Evolutionary conservation across 2,888 invertebrate genomes (phyloP).

Genomic region (Allygus modestus): DNA sequence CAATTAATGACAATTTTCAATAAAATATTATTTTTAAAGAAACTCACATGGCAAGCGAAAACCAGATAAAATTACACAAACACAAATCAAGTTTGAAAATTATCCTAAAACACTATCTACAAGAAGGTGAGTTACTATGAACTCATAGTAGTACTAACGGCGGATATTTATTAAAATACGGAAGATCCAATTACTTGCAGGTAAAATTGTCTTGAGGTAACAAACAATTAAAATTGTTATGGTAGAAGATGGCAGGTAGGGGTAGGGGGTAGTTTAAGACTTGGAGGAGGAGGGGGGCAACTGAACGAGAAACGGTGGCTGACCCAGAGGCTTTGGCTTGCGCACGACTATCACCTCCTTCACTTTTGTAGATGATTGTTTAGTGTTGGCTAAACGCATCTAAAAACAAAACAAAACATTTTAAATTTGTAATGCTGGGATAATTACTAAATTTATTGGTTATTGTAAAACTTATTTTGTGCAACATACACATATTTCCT

Average conservation of each 20-base stretch:
- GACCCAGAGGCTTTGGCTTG: neutral
- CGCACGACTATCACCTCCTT: slow-evolving; percentile 23
- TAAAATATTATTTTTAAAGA: neutral
- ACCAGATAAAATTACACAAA: neutral
- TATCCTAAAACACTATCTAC: neutral
- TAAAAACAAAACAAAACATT: neutral
- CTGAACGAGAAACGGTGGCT: no score
- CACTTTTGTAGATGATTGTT: slow-evolving; percentile 12
- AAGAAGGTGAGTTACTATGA: neutral
- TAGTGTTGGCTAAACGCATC: slow-evolving; percentile 17
- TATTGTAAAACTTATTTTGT: no score
- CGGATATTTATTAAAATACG: neutral
- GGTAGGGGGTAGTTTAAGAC: neutral
- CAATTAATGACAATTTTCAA: neutral
- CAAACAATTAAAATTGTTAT: neutral
- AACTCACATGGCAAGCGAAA: neutral
- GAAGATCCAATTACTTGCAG: neutral
- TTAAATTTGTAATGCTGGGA: neutral
- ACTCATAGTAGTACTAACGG: neutral
- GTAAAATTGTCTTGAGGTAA: slow-evolving; percentile 9
- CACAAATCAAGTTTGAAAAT: slow-evolving; percentile 4
- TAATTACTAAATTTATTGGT: no score
- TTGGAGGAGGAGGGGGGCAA: neutral
- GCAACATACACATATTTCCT: no score
- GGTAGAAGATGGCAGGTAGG: neutral